Percentiles rank a stretch among this genome's conserved stretches.
These are phyloP conservation scores for Papilio helenus DNA, from an alignment of 1,140 invertebrate genomes.

Conservation along the genomic window DNA sequence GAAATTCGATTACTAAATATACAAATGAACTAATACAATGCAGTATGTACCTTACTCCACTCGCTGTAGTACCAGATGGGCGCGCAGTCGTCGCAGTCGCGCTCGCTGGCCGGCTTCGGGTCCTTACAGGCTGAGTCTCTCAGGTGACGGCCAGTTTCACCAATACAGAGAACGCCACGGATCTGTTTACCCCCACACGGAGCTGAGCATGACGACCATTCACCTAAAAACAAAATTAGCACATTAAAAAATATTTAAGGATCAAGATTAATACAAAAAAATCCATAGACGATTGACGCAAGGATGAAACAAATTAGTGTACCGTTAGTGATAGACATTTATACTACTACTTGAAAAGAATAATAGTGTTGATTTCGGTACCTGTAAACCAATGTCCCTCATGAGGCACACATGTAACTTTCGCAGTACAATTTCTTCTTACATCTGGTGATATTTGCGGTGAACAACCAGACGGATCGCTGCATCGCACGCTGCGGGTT, in stretches of 20 bases:
- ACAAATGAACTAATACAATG: not conserved
- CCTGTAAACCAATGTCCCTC: slow-evolving; percentile 85
- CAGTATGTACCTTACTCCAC: slow-evolving; percentile 57
- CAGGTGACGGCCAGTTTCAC: slow-evolving; percentile 67
- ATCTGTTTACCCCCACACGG: slow-evolving; percentile 67
- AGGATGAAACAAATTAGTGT: too few species aligned
- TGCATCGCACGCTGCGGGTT: slow-evolving; percentile 85
- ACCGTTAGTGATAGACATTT: too few species aligned
- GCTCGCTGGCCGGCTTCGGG: slow-evolving; percentile 56
- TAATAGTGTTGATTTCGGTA: slow-evolving; percentile 40
- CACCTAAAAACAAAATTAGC: slow-evolving; percentile 50
- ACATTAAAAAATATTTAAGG: not conserved
- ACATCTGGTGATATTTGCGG: slow-evolving; percentile 74
- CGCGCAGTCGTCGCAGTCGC: slow-evolving; percentile 57
- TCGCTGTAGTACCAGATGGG: slow-evolving; percentile 70
- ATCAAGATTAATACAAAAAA: not conserved
- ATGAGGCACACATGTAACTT: slow-evolving; percentile 81
- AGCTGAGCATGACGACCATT: slow-evolving; percentile 71
- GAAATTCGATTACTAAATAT: too few species aligned
- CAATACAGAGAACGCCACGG: slow-evolving; percentile 72
- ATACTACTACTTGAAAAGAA: too few species aligned
- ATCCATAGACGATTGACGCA: too few species aligned
- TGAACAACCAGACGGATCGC: slow-evolving; percentile 83
- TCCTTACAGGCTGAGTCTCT: slow-evolving; percentile 61
- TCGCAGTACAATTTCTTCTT: slow-evolving; percentile 83